These are phyloP conservation scores for Ficedula albicollis DNA, from an alignment of 2,797 vertebrate genomes.

Conservation along the genomic window DNA sequence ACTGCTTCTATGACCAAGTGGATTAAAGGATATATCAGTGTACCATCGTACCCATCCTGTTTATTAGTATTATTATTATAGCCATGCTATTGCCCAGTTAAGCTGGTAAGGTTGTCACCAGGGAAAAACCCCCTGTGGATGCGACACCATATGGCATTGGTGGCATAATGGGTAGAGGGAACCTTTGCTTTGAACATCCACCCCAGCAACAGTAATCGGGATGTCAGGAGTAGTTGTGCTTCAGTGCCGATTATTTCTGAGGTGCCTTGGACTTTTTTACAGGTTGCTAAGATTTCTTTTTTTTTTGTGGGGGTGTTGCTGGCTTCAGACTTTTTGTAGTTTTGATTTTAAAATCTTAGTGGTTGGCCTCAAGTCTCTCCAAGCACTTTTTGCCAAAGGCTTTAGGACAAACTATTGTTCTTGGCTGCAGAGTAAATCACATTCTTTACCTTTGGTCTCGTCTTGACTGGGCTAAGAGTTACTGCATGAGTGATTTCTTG, in stretches of 20 bases:
- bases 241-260: no score
- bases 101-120: no score
- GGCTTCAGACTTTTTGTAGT: not conserved
- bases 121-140: no score
- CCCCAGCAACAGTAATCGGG: not conserved
- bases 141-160: not conserved
- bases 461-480: not conserved
- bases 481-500: no score
- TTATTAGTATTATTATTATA: no score
- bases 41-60: no score
- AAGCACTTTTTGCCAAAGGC: not conserved
- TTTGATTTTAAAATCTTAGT: not conserved
- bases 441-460: not conserved
- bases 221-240: not conserved
- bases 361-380: not conserved
- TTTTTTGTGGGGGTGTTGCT: not conserved
- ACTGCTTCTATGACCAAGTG: no score
- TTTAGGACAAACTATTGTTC: no score
- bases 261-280: no score
- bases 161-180: not conserved
- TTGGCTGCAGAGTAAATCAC: not conserved
- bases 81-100: no score
- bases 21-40: no score
- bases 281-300: no score
- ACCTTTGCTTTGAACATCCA: not conserved